Evolutionary conservation across 2,113 vertebrate genomes (phyloP).

Genomic region (Hipposideros armiger): DNA sequence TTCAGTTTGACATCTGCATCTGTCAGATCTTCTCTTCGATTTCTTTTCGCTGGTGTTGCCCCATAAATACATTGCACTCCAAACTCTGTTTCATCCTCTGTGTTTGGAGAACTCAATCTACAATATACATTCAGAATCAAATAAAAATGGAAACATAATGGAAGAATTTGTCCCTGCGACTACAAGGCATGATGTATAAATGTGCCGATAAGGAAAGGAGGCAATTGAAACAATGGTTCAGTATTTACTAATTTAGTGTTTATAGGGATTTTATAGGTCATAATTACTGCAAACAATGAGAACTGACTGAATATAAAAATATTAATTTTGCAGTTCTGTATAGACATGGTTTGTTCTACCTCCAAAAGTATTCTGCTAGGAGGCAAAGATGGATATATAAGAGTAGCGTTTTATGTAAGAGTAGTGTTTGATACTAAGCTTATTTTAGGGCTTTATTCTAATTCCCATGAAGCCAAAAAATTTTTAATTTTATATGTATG

Average conservation of each 20-base stretch:
- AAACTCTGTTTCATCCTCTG: neutral
- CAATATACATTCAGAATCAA: neutral
- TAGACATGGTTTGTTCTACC: neutral
- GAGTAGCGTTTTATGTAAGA: neutral
- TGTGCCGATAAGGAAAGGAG: neutral
- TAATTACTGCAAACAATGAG: neutral
- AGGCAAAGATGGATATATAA: neutral
- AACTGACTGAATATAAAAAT: neutral
- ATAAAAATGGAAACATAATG: neutral
- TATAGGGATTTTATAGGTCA: neutral
- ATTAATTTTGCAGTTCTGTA: neutral
- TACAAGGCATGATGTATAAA: accelerated
- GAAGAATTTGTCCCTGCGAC: neutral
- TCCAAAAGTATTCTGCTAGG: neutral
- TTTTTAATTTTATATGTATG: neutral
- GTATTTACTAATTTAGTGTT: neutral
- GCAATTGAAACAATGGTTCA: neutral
- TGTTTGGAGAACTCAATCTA: neutral
- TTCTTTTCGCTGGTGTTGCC: neutral
- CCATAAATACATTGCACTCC: neutral
- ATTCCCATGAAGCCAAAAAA: neutral
- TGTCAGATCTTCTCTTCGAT: neutral
- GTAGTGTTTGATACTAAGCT: neutral
- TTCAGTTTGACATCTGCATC: neutral
- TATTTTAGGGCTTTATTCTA: neutral